Evolutionary conservation across 2,113 vertebrate genomes (phyloP).

Genomic region (Ascaphus truei): DNA sequence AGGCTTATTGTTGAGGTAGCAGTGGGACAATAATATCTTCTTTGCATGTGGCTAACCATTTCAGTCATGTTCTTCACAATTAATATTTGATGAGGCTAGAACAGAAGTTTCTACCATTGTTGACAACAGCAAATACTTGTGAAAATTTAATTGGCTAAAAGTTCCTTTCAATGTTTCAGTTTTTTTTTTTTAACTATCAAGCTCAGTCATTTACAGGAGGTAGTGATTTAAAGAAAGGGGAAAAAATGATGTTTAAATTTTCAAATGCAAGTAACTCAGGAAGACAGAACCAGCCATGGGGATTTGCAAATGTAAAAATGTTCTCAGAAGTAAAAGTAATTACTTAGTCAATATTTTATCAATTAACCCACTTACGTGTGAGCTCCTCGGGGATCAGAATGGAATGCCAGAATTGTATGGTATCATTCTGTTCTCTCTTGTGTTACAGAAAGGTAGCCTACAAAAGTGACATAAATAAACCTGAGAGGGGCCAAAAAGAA

Average conservation of each 20-base stretch:
- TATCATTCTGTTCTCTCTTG: too few relatives aligned
- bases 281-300: constrained; percentile 36
- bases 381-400: constrained; percentile 37
- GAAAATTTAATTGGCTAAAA: constrained; percentile 54
- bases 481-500: too few relatives aligned
- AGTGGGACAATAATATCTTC: constrained; percentile 45
- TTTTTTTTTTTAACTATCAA: constrained; percentile 29
- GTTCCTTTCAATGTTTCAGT: constrained; percentile 49
- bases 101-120: constrained; percentile 61
- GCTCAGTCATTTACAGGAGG: constrained; percentile 39
- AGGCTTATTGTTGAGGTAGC: constrained; percentile 46
- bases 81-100: constrained; percentile 56
- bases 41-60: constrained; percentile 50
- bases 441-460: too few relatives aligned
- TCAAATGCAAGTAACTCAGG: constrained; percentile 42
- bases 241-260: constrained; percentile 38
- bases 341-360: constrained; percentile 39
- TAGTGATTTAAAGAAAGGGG: constrained; percentile 17
- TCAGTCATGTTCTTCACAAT: constrained; percentile 51
- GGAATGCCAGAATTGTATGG: too few relatives aligned
- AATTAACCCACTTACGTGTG: too few relatives aligned
- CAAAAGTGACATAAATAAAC: too few relatives aligned
- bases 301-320: constrained; percentile 47
- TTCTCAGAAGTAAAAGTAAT: constrained; percentile 41
- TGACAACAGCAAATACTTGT: constrained; percentile 58